phyloP scores from a whole-genome alignment of 92 coral and sea anemone genomes.

The Siderastrea radians region DNA sequence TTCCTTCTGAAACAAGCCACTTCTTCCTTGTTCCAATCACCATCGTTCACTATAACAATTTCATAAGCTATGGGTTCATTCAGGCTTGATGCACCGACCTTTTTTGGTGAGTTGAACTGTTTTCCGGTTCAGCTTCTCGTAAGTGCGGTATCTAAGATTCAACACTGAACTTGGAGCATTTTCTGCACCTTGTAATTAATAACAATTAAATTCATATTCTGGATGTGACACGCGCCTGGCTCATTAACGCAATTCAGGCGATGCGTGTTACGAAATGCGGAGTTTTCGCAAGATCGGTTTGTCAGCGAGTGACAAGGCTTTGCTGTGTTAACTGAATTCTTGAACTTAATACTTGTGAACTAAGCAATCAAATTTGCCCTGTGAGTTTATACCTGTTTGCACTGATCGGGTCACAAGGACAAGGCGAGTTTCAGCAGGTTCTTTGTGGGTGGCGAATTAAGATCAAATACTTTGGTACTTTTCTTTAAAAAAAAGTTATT shows the following conservation, averaged over 20 bases:
- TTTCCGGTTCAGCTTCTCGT: neutral
- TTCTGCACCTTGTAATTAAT: conserved; percentile 21
- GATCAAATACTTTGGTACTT: conserved; percentile 22
- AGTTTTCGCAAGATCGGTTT: conserved; percentile 10
- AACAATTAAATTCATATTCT: conserved; percentile 41
- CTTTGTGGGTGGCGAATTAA: conserved; percentile 48
- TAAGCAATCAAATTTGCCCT: neutral
- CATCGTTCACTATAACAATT: neutral
- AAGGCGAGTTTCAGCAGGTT: neutral
- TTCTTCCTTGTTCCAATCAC: neutral
- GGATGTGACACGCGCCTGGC: conserved; percentile 45
- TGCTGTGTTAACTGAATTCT: neutral
- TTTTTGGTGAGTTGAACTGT: neutral
- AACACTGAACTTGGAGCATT: conserved; percentile 4
- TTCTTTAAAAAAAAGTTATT: neutral
- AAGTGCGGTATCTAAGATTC: conserved; percentile 1
- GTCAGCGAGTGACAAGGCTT: neutral
- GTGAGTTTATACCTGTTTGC: neutral
- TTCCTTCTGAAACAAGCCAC: neutral
- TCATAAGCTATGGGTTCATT: neutral
- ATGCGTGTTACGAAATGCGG: conserved; percentile 30
- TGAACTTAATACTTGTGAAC: neutral
- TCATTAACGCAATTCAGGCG: conserved; percentile 37
- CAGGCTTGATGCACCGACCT: neutral
- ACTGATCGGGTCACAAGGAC: neutral